These are phyloP conservation scores for Thinocorus orbignyianus DNA, from an alignment of 2,113 vertebrate species.

Conservation along the genomic window DNA sequence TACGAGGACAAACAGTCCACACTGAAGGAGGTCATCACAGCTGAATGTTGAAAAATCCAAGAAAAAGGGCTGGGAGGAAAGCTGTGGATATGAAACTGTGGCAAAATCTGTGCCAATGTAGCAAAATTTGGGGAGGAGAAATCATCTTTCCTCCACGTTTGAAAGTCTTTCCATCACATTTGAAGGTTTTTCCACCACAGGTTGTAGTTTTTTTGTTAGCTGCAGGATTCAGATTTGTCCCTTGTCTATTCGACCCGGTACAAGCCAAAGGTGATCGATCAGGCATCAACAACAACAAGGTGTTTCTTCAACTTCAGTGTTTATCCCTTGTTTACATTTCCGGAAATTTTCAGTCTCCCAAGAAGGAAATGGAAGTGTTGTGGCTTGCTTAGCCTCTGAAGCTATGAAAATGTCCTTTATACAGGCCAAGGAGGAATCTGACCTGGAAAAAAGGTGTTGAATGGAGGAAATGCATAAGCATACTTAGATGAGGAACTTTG, in stretches of 20 bases:
- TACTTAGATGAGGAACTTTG: neutral
- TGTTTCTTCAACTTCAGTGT: neutral
- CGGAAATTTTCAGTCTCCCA: neutral
- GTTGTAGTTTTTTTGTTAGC: neutral
- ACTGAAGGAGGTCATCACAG: accelerated
- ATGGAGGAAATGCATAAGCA: neutral
- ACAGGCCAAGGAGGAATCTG: neutral
- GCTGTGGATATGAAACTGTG: neutral
- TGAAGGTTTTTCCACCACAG: too few relatives aligned
- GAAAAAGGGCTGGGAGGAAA: neutral
- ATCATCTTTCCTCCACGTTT: too few relatives aligned
- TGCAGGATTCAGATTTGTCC: neutral
- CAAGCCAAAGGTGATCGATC: neutral
- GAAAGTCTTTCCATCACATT: too few relatives aligned
- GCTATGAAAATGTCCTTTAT: neutral
- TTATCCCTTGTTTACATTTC: neutral
- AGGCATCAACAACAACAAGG: too few relatives aligned
- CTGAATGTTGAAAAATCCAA: accelerated
- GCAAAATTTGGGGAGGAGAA: neutral
- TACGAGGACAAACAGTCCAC: neutral
- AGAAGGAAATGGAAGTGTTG: neutral
- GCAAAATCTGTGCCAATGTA: neutral
- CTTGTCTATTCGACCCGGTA: neutral
- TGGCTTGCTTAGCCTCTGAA: neutral
- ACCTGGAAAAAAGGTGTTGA: accelerated